phyloP scores from a whole-genome alignment of 2,113 vertebrate species.

The Vireo altiloquus region DNA sequence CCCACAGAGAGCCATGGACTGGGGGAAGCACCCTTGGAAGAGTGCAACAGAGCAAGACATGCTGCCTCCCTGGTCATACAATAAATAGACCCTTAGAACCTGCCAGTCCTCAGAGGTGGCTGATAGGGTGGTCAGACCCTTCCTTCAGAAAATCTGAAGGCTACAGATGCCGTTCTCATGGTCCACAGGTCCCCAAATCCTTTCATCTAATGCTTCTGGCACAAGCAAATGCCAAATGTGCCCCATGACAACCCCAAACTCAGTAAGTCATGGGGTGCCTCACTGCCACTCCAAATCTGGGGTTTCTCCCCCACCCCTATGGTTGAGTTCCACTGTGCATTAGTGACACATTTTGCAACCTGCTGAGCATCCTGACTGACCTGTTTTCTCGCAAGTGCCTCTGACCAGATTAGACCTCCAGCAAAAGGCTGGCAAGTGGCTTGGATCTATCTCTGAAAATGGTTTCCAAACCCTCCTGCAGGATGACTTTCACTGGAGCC shows the following conservation, averaged over 20 bases:
- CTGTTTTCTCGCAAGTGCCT: not conserved
- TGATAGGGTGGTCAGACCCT: not conserved
- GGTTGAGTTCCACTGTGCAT: fast-evolving
- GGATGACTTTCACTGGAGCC: fast-evolving
- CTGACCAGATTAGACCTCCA: not conserved
- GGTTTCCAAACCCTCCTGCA: not conserved
- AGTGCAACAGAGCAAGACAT: fast-evolving
- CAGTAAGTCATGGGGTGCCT: not conserved
- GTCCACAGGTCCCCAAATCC: not conserved
- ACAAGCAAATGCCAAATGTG: fast-evolving
- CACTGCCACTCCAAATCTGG: not conserved
- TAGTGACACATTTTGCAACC: not conserved
- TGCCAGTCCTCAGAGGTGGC: not conserved
- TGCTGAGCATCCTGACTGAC: not conserved
- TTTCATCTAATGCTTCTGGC: not conserved
- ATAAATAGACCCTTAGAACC: not conserved
- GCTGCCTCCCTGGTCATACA: not conserved
- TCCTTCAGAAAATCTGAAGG: not conserved
- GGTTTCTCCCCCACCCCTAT: not conserved
- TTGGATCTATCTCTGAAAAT: not conserved
- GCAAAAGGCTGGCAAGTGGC: not conserved
- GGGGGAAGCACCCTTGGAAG: not conserved
- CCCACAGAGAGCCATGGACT: fast-evolving
- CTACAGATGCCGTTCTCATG: fast-evolving
- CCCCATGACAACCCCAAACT: not conserved